These are phyloP conservation scores for Progne subis DNA, from an alignment of 2,113 vertebrate genomes.

Conservation along the genomic window DNA sequence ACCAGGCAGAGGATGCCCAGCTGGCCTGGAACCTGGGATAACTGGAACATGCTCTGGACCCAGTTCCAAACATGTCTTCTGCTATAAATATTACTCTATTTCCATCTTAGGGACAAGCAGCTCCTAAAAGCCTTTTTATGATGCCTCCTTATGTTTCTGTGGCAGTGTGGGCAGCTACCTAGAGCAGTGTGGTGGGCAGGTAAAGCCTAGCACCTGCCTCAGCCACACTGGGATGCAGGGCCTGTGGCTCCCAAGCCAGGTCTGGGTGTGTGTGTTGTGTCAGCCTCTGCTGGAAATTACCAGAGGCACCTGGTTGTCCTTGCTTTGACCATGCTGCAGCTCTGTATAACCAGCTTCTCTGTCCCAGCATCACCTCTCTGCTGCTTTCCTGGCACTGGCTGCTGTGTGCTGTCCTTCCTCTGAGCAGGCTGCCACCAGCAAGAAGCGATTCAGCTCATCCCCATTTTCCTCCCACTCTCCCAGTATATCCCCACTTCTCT, in stretches of 20 bases:
- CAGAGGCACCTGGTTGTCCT: background rate
- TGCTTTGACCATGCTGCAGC: background rate
- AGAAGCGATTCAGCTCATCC: background rate
- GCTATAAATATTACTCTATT: background rate
- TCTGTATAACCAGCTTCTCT: background rate
- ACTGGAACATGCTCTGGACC: background rate
- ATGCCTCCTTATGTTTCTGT: accelerated
- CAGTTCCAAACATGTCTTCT: background rate
- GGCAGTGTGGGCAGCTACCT: background rate
- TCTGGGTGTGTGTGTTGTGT: background rate
- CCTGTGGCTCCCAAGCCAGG: background rate
- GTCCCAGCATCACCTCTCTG: background rate
- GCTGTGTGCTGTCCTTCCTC: background rate
- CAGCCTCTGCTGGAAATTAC: background rate
- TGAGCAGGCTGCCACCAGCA: background rate
- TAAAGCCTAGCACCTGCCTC: background rate
- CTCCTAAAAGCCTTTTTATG: background rate
- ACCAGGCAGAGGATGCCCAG: background rate
- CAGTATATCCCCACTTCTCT: background rate
- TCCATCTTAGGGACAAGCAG: background rate
- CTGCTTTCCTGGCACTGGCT: background rate
- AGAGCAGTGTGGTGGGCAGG: background rate
- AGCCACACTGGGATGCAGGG: background rate
- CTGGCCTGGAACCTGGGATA: background rate
- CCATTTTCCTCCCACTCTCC: background rate